A percentile compares a stretch with the other conserved stretches of the same genome.
phyloP scores from a whole-genome alignment of 1,140 invertebrate genomes.

The Dysdera silvatica region DNA sequence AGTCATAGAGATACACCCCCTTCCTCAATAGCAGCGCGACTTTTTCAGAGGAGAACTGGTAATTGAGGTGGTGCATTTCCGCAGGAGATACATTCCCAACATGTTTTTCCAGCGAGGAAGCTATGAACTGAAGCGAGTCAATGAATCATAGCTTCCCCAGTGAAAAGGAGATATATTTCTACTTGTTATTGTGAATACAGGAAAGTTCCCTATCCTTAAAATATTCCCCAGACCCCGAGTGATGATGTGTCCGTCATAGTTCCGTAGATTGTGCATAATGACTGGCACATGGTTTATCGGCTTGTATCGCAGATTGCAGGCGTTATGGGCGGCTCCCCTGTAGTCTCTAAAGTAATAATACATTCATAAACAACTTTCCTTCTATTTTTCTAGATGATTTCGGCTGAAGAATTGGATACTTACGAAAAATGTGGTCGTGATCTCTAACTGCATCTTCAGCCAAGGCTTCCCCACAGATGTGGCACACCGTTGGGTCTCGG shows the following conservation, averaged over 20 bases:
- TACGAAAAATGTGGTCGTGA: constrained; percentile 3
- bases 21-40: constrained; percentile 30
- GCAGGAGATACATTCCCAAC: too few relatives aligned
- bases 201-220: neutral
- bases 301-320: neutral
- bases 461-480: neutral
- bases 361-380: too few relatives aligned
- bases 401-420: too few relatives aligned
- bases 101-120: too few relatives aligned
- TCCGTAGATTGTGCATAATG: constrained; percentile 5
- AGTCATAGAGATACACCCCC: constrained; percentile 39
- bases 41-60: too few relatives aligned
- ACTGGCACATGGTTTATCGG: neutral
- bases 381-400: too few relatives aligned
- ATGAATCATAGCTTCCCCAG: too few relatives aligned
- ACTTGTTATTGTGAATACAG: neutral
- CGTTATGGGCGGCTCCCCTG: constrained; percentile 1
- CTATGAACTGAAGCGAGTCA: too few relatives aligned
- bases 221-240: neutral
- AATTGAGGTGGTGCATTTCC: too few relatives aligned
- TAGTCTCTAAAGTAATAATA: too few relatives aligned
- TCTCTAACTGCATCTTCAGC: constrained; percentile 1
- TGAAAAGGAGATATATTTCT: neutral
- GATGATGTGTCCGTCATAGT: constrained; percentile 5
- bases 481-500: neutral